Base-by-base conservation (phyloP, 2,888 invertebrate species). In the Cheiracanthium punctorium region DNA sequence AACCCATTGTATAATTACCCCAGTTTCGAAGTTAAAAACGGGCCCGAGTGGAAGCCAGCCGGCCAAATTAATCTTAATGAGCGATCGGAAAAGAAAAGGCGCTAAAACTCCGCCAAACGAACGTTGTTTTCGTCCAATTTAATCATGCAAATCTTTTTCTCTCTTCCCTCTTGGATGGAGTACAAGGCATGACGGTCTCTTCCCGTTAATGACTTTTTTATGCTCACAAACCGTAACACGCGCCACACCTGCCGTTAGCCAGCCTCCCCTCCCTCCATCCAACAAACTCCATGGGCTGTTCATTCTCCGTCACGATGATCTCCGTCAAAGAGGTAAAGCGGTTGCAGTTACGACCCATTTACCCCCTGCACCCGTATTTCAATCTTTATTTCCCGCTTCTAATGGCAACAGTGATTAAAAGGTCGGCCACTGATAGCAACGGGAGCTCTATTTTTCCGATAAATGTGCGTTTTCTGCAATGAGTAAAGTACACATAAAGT, bases 161-260 rank as follows among this genome's bases (percentile, higher is more conserved):
- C 58, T 48, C 17, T 7, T 12, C 43, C 17, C 24, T 24, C 58
- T 48, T 17, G 8, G 8, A n/a, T 17, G 2, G 12, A 24, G 24
- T 58, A 58, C 58, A 58, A 24, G n/a, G 58, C 58, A 58, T 58
- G 58, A 58, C 58, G 58, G 58, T 58, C 58, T 12, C 24, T 58
- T 58, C 58, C 24, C 58, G 12, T 58, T 58, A 58, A 58, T 58
- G 58, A 58, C 58, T 20, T 58, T 58, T 58, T 58, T 58, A 58
- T 58, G 58, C 58, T 58, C 58, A 58, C 58, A 58, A 58, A 58
- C 58, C 58, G 58, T 58, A 58, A 58, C 58, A 58, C 24, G 58
- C 24, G 58, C 58, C 58, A 58, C 58, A 58, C 58, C 58, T 58
- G 58, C 58, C 58, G 58, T 24, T 58, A n/a, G 58, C 20, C 12